Conservation (phyloP, 2,888 invertebrate genomes). For the Drosophila histrio region DNA sequence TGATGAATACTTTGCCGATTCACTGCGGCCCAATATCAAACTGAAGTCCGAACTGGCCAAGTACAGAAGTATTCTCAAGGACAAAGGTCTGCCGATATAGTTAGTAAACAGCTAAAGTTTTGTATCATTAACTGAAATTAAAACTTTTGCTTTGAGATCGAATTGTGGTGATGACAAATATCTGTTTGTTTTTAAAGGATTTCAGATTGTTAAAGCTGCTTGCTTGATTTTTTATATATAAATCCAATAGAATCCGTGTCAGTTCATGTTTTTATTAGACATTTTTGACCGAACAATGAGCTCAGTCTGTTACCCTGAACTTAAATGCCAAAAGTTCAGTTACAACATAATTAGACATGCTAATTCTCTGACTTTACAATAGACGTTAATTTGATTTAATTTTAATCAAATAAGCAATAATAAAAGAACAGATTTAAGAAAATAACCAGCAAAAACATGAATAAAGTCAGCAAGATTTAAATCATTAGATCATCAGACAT, state of each 20-base stretch:
- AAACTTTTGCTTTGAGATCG: not conserved
- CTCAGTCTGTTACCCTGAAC: not conserved
- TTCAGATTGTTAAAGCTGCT: not conserved
- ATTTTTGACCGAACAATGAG: not conserved
- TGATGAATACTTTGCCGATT: slow-evolving; percentile 59
- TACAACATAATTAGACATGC: not conserved
- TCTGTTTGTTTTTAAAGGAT: not conserved
- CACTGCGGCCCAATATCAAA: slow-evolving; percentile 37
- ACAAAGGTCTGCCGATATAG: not conserved
- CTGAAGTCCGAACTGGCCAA: slow-evolving; percentile 32
- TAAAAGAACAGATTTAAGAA: not conserved
- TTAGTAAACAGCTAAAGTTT: not conserved
- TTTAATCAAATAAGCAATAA: too few relatives aligned
- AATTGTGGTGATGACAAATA: not conserved
- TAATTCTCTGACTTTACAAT: not conserved
- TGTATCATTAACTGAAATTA: not conserved
- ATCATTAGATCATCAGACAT: not conserved
- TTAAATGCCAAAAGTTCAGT: not conserved
- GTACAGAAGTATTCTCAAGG: slow-evolving; percentile 19
- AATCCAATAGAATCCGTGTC: too few relatives aligned
- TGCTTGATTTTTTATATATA: not conserved
- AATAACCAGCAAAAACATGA: not conserved
- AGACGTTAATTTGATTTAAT: too few relatives aligned
- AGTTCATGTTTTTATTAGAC: not conserved
- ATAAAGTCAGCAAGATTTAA: not conserved